A percentile compares a stretch with the other conserved stretches of the same genome.
These are phyloP conservation scores for Autographa pulchrina DNA, from an alignment of 2,888 invertebrate genomes.

Conservation along the genomic window DNA sequence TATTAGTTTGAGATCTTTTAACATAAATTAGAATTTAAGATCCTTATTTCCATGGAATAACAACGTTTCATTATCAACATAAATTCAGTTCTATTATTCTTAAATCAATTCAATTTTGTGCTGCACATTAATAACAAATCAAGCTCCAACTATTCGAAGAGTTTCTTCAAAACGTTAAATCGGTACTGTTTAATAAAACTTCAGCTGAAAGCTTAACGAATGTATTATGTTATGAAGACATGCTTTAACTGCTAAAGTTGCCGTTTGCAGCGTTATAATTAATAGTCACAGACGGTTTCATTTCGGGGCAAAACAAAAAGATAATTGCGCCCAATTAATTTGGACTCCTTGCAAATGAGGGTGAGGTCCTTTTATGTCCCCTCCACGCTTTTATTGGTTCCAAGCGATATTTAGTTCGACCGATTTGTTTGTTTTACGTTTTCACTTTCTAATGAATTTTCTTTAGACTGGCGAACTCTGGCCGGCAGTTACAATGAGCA, in stretches of 20 bases:
- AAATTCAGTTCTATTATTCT: constrained; percentile 15
- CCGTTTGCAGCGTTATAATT: constrained; percentile 77
- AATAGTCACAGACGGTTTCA: constrained; percentile 78
- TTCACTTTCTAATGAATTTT: constrained; percentile 70
- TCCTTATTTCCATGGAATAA: not conserved
- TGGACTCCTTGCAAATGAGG: constrained; percentile 82
- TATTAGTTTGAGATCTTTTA: constrained; percentile 20
- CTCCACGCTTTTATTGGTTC: constrained; percentile 77
- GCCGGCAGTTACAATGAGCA: constrained; percentile 44
- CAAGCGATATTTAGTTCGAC: constrained; percentile 69
- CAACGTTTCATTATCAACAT: constrained; percentile 3
- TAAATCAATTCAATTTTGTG: constrained; percentile 18
- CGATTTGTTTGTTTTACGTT: constrained; percentile 79
- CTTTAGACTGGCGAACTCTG: constrained; percentile 60
- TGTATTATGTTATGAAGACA: constrained; percentile 64
- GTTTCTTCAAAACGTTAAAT: constrained; percentile 61
- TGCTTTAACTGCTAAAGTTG: constrained; percentile 65
- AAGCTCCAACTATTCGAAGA: constrained; percentile 56
- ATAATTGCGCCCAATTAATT: constrained; percentile 87
- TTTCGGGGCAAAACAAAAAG: constrained; percentile 83
- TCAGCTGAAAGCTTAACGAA: constrained; percentile 64
- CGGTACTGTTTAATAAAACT: constrained; percentile 65
- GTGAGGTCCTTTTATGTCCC: constrained; percentile 71
- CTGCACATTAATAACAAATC: too few relatives aligned
- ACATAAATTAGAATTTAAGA: constrained; percentile 9